Evolutionary conservation across 2,888 invertebrate genomes (phyloP).

Genomic region (Matsumyia berberina): DNA sequence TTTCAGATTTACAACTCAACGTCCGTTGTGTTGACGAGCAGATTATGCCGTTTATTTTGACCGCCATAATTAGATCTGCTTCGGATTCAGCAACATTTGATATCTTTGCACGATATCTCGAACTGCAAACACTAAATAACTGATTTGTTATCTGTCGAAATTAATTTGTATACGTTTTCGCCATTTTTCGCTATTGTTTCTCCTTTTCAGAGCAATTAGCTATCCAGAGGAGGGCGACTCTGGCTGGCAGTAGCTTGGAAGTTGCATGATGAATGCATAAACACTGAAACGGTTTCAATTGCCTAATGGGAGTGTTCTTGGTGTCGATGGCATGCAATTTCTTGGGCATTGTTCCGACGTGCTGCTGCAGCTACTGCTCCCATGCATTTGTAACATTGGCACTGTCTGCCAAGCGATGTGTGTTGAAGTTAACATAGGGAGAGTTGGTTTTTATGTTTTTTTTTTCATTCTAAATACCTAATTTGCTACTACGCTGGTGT

Average conservation of each 20-base stretch:
- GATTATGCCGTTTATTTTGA: constrained; percentile 17
- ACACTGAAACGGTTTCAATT: constrained; percentile 59
- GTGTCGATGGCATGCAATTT: constrained; percentile 58
- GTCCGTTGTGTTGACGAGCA: constrained; percentile 14
- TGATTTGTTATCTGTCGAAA: constrained; percentile 57
- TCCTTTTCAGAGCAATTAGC: constrained; percentile 23
- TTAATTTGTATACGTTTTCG: constrained; percentile 50
- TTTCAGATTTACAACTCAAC: constrained; percentile 41
- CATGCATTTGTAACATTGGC: constrained; percentile 11
- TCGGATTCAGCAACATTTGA: constrained; percentile 12
- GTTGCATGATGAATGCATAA: constrained; percentile 57
- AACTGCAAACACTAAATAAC: constrained; percentile 25
- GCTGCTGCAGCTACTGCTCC: constrained; percentile 22
- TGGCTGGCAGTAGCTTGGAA: constrained; percentile 1
- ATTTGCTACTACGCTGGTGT: constrained; percentile 13
- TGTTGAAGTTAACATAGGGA: constrained; percentile 19
- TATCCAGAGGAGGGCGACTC: background rate
- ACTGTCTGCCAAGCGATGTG: constrained; percentile 15
- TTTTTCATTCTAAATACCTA: constrained; percentile 36
- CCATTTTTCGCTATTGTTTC: constrained; percentile 32
- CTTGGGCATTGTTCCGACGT: constrained; percentile 25
- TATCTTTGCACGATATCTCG: constrained; percentile 17
- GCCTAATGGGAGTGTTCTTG: constrained; percentile 60
- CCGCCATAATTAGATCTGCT: constrained; percentile 24
- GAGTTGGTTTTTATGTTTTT: background rate